These are phyloP conservation scores for Henricia sp. DNA, from an alignment of 53 echinoderm and acorn worm species.

Conservation along the genomic window DNA sequence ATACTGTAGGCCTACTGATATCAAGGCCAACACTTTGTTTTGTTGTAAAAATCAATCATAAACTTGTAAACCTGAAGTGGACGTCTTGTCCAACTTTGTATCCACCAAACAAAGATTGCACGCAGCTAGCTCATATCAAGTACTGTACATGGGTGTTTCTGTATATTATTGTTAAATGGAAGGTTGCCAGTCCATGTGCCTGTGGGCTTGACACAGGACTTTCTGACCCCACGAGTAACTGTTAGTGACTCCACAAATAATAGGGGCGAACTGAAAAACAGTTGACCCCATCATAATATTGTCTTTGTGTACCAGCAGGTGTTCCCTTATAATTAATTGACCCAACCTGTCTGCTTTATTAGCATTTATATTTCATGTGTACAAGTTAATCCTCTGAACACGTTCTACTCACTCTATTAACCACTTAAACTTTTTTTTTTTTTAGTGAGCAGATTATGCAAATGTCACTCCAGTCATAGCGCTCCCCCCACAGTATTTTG, in stretches of 20 bases:
- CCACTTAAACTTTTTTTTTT: not conserved
- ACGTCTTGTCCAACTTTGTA: no score
- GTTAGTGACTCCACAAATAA: not conserved
- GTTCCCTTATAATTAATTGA: conserved; percentile 32
- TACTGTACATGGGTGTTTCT: no score
- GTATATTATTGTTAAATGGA: no score
- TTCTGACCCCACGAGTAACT: not conserved
- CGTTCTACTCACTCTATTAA: not conserved
- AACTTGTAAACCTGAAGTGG: not conserved
- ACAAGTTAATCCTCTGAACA: conserved; percentile 33
- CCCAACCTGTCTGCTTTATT: conserved; percentile 12
- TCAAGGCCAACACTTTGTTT: not conserved
- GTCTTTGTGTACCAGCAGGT: conserved; percentile 51
- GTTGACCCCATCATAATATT: conserved; percentile 25
- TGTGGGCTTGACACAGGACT: no score
- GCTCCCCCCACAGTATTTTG: not conserved
- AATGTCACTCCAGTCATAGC: no score
- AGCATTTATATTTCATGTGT: conserved; percentile 19
- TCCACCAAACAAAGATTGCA: no score
- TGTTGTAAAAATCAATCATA: conserved; percentile 18
- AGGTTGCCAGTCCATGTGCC: no score
- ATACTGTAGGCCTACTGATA: not conserved
- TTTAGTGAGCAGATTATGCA: not conserved
- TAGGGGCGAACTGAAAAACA: conserved; percentile 8
- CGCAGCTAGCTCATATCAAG: no score